These are phyloP conservation scores for Subacronicta megacephala DNA, from an alignment of 2,888 invertebrate species.

Conservation along the genomic window DNA sequence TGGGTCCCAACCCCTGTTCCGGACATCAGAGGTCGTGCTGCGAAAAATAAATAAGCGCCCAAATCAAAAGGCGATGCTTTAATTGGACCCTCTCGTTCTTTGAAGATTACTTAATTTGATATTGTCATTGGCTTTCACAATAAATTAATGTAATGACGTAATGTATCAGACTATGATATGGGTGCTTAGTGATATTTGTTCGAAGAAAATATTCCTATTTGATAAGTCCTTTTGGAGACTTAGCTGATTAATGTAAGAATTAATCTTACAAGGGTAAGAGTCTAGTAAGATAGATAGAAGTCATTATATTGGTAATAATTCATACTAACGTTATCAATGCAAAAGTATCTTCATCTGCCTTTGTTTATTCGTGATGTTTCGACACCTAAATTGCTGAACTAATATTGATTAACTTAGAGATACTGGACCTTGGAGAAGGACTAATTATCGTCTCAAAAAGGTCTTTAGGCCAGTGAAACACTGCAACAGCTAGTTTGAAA, in stretches of 20 bases:
- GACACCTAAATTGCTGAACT: too few species aligned
- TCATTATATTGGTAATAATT: too few species aligned
- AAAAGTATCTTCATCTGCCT: too few species aligned
- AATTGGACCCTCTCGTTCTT: constrained; percentile 84
- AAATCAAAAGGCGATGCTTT: constrained; percentile 83
- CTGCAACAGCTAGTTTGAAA: too few species aligned
- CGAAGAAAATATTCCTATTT: constrained; percentile 5
- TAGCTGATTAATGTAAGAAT: neutral
- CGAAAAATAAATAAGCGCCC: constrained; percentile 86
- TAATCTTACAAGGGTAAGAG: neutral
- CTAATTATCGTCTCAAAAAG: too few species aligned
- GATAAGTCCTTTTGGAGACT: neutral
- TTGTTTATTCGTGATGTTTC: too few species aligned
- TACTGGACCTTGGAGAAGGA: too few species aligned
- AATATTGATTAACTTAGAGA: too few species aligned
- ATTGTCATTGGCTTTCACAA: constrained; percentile 69
- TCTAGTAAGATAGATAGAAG: neutral
- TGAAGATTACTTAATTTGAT: constrained; percentile 82
- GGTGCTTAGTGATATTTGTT: constrained; percentile 25
- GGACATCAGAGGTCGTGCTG: constrained; percentile 83
- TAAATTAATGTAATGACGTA: constrained; percentile 49
- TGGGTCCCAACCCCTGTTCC: constrained; percentile 80
- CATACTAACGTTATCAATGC: too few species aligned
- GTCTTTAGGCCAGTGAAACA: too few species aligned
- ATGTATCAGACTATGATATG: constrained; percentile 38